Evolutionary conservation across 2,888 invertebrate genomes (phyloP), one percentile per base, ranked within the genome.

Genomic region (Lobophora halterata): DNA sequence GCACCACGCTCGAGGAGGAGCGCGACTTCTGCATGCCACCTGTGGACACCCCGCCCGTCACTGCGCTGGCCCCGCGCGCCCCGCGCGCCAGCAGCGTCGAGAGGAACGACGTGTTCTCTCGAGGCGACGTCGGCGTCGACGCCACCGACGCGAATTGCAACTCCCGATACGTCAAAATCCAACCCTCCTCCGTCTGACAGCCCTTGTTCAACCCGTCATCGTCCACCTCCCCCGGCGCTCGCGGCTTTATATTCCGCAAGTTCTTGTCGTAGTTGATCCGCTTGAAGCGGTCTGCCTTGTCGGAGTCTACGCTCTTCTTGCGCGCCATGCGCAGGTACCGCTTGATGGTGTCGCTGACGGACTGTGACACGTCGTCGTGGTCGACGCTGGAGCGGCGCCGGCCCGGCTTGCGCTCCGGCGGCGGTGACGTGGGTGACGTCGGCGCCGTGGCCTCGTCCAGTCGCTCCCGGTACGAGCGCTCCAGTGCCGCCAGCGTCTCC

Each of bases 1-100:
- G 94, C 71, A 95, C 93, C 73, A 95, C 95, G 85, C 94, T 95
- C 70, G 95, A 94, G 56, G 95, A 94, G 13, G 95, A 95, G 78
- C 95, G 95, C 65, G 95, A 95, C 88, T 95, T 96, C 91, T 95
- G 95, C 95, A 95, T 95, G 75, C 91, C 91, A 85, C 91, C 91
- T 85, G 90, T 79, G 64, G 88, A 75, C 46, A 74, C 67, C 61
- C 31, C 35, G 18, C 26, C 44, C 45, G 71, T 65, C 44, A 74
- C 65, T 46, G 69, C 72, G 41, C 26, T 30, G 5, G 73, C 71
- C 52, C 71, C 66, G 47, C 81, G 74, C 29, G 73, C 71, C 52
- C 71, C 66, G 47, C 81, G 74, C 29, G 81, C 79, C 47, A 87
- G 60, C 66, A 79, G 58, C 50, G 79, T 62, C 46, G 79, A 67